Evolutionary conservation across 1,140 invertebrate species (phyloP).

Genomic region (Trichonephila inaurata): DNA sequence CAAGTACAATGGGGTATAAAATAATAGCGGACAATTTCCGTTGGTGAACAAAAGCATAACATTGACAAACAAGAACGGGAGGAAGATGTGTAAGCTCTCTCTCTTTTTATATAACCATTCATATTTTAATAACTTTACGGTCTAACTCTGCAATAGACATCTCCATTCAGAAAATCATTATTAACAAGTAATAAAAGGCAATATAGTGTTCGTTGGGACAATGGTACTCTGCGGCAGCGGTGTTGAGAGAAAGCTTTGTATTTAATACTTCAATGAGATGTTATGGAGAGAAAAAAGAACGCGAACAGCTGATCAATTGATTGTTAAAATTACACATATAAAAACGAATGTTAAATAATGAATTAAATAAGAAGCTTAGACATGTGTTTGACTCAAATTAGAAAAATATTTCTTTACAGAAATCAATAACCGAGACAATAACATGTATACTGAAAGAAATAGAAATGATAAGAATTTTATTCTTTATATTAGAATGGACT

Average conservation of each 20-base stretch:
- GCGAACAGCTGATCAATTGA: too few relatives aligned
- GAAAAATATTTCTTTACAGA: too few relatives aligned
- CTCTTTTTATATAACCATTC: not conserved
- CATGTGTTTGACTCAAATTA: too few relatives aligned
- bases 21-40: conserved; percentile 10
- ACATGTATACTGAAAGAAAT: too few relatives aligned
- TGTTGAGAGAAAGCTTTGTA: not conserved
- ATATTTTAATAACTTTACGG: conserved; percentile 12
- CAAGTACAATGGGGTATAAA: not conserved
- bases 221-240: not conserved
- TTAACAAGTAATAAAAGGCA: conserved; percentile 18
- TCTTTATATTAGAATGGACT: too few relatives aligned
- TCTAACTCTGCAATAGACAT: not conserved
- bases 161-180: not conserved
- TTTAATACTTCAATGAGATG: not conserved
- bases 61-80: not conserved
- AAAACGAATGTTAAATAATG: too few relatives aligned
- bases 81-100: not conserved
- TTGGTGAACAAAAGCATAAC: not conserved
- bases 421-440: too few relatives aligned
- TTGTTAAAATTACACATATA: too few relatives aligned
- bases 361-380: too few relatives aligned
- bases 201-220: not conserved
- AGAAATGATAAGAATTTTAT: too few relatives aligned
- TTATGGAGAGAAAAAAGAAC: too few relatives aligned